These are phyloP conservation scores for Solea solea DNA, from an alignment of 2,113 vertebrate genomes.

Conservation along the genomic window DNA sequence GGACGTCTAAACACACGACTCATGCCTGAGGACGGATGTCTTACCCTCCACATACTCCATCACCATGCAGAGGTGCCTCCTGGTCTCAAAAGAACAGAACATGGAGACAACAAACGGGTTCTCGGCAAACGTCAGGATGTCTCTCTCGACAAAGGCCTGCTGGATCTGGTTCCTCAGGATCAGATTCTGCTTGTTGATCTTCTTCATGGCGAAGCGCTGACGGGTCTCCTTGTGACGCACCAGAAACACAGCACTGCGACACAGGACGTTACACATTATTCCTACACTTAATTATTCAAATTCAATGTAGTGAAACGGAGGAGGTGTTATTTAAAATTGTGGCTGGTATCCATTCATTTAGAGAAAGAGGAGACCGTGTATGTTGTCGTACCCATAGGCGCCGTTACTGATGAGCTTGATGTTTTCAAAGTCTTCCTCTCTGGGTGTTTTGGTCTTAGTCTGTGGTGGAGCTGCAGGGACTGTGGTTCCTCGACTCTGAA, in stretches of 20 bases:
- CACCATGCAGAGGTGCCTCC: conserved; percentile 97
- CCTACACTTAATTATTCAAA: too few species aligned
- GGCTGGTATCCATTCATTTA: too few species aligned
- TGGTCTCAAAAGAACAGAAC: conserved; percentile 98
- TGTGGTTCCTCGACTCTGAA: conserved; percentile 84
- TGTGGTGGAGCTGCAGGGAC: conserved; percentile 75
- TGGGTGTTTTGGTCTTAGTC: conserved; percentile 88
- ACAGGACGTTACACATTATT: not conserved
- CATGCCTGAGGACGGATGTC: rapidly evolving
- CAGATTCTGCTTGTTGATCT: conserved; percentile 99
- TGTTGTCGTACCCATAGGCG: conserved; percentile 88
- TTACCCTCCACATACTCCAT: conserved; percentile 99
- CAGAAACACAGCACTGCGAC: conserved; percentile 86
- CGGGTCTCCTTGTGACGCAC: conserved; percentile 94
- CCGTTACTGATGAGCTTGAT: conserved; percentile 99
- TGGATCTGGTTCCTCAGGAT: conserved; percentile 98
- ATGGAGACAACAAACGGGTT: conserved; percentile 99
- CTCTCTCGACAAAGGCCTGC: conserved; percentile 96
- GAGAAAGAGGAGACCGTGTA: too few species aligned
- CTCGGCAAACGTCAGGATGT: conserved; percentile 96
- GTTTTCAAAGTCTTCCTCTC: conserved; percentile 96
- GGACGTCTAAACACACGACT: rapidly evolving
- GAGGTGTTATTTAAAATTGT: too few species aligned
- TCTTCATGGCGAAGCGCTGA: conserved; percentile 99
- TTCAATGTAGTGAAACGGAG: too few species aligned